Percentiles rank a stretch among this genome's conserved stretches.
These are phyloP conservation scores for Spinus pinus DNA, from an alignment of 2,797 vertebrate genomes.

Conservation along the genomic window DNA sequence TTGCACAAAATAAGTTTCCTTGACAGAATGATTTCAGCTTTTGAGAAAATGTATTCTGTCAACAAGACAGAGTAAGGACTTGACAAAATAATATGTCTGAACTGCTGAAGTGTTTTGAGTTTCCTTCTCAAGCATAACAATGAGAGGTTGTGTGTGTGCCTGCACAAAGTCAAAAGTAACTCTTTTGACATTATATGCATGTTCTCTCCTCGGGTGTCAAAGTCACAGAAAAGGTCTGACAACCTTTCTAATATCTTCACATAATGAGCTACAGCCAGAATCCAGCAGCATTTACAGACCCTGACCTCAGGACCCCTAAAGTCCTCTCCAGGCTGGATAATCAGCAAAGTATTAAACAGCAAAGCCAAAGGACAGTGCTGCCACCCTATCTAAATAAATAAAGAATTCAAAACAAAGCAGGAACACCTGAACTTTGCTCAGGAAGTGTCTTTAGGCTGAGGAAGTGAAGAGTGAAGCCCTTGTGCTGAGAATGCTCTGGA, in stretches of 20 bases:
- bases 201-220: neutral
- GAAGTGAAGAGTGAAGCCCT: neutral
- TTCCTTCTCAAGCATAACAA: conserved; percentile 54
- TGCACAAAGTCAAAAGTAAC: conserved; percentile 4
- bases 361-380: neutral
- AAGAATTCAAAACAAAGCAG: neutral
- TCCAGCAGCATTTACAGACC: rapidly evolving
- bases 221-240: conserved; percentile 8
- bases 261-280: neutral
- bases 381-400: neutral
- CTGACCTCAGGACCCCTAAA: neutral
- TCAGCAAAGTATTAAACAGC: neutral
- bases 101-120: conserved; percentile 40
- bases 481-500: neutral
- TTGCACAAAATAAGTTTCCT: conserved; percentile 59
- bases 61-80: conserved; percentile 63
- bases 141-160: neutral
- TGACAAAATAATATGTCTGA: conserved; percentile 68
- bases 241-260: neutral
- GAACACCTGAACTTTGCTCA: neutral
- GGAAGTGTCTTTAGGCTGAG: neutral
- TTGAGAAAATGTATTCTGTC: conserved; percentile 68
- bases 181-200: neutral
- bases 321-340: neutral
- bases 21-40: conserved; percentile 69